Base-by-base conservation (phyloP, 2,888 invertebrate species). In the Octonoba sinensis region DNA sequence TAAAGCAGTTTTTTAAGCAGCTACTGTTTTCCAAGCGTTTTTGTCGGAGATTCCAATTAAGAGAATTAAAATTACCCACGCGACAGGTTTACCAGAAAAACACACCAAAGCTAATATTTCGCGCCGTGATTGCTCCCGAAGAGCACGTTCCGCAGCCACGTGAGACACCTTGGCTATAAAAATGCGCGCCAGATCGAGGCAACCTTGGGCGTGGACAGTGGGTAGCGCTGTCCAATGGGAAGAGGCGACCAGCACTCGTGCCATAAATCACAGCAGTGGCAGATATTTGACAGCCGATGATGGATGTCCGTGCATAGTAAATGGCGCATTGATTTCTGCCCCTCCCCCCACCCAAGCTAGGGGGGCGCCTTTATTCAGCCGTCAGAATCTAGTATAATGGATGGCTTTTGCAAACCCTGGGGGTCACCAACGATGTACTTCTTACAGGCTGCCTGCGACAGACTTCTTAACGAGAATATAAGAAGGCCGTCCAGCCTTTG, bases 211-310 rank as follows among this genome's bases (percentile, higher is more conserved):
- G 81, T 82, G 81, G 81, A 82, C 81, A 82, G 81, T 82, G 81
- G 81, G 75, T 82, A 82, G 81, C 81, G 69, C 24, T 82, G 74
- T 70, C 74, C 74, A 75, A 82, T 74, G 81, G 65, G 79, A 81
- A 81, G 75, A 69, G 67, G 81, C 81, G 75, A 70, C 74, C 81
- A 74, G 70, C 81, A 69, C 74, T 75, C 64, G 57, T 65, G 81
- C 81, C 81, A 82, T 82, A 82, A 82, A 82, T 82, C 82, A 82
- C 72, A 56, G 82, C 82, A 82, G 82, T 82, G 82, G 76, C 82
- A 82, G 82, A 82, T 82, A 82, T 82, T 82, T 82, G 82, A 82
- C 82, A 82, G 82, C 82, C 82, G 82, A 82, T 82, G 82, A 82
- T 82, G 76, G 82, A 82, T 82, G 82, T 76, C 82, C 82, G 82